phyloP scores from a whole-genome alignment of 2,888 invertebrate species.

The Hedya salicella region DNA sequence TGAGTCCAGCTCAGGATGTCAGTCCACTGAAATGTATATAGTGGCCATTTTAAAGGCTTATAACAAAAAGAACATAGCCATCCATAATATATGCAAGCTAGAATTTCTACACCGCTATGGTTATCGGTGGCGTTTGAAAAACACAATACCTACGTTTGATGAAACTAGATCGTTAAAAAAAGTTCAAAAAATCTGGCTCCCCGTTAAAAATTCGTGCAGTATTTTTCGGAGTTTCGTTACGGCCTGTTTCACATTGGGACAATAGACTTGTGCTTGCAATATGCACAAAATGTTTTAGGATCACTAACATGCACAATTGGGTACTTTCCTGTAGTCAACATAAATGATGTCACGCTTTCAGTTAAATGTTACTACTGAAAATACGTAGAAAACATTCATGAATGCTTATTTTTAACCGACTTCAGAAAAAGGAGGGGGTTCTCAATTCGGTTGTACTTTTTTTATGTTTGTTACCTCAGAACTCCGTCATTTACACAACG shows the following conservation, averaged over 20 bases:
- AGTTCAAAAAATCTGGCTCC: neutral
- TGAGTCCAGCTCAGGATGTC: too few species aligned
- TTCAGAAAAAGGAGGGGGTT: too few species aligned
- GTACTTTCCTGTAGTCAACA: too few species aligned
- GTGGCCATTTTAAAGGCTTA: neutral
- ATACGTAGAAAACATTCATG: too few species aligned
- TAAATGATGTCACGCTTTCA: too few species aligned
- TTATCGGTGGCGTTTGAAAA: slow-evolving; percentile 13
- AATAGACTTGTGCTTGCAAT: slow-evolving; percentile 2
- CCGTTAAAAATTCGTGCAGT: slow-evolving; percentile 23
- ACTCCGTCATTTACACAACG: too few species aligned
- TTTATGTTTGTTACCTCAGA: too few species aligned
- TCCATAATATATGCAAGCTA: neutral
- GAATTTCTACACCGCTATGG: neutral
- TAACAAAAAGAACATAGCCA: neutral
- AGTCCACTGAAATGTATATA: too few species aligned
- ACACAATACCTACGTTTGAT: slow-evolving; percentile 4
- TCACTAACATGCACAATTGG: neutral
- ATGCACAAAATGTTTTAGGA: slow-evolving; percentile 6
- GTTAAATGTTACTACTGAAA: too few species aligned
- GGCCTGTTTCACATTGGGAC: slow-evolving; percentile 17
- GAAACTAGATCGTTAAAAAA: slow-evolving; percentile 18
- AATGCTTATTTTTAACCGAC: too few species aligned
- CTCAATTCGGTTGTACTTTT: too few species aligned
- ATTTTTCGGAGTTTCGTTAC: slow-evolving; percentile 13